Conservation (phyloP, 1,140 invertebrate genomes). For the Acromyrmex charruanus region DNA sequence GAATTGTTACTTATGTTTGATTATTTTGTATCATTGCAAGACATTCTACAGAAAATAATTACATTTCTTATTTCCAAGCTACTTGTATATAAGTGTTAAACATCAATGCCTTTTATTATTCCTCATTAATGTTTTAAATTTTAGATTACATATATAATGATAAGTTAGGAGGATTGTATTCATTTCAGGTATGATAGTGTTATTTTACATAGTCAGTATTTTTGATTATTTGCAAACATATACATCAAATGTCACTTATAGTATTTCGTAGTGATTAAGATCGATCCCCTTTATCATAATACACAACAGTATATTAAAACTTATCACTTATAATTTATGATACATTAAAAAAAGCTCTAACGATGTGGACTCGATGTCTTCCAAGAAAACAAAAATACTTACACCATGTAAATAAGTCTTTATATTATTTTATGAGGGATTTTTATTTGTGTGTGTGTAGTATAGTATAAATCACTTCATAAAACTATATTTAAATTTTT, state of each 20-base stretch:
- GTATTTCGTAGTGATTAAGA: conserved; percentile 38
- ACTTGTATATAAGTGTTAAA: conserved; percentile 1
- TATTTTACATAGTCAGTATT: conserved; percentile 39
- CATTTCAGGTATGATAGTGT: conserved; percentile 1
- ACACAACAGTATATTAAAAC: conserved; percentile 35
- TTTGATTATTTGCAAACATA: conserved; percentile 61
- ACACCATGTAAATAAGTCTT: conserved; percentile 30
- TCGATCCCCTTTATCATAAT: conserved; percentile 24
- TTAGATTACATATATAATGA: conserved; percentile 22
- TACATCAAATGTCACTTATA: conserved; percentile 35
- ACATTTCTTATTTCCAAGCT: conserved; percentile 18
- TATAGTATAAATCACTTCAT: conserved; percentile 24
- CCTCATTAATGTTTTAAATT: conserved; percentile 21
- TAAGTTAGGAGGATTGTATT: conserved; percentile 36
- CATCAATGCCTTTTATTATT: conserved; percentile 17
- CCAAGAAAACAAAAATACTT: conserved; percentile 36
- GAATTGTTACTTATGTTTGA: conserved; percentile 52
- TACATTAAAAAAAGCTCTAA: conserved; percentile 36
- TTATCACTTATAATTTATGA: conserved; percentile 52
- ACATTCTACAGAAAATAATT: conserved; percentile 15
- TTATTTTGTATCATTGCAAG: neutral
- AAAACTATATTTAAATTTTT: conserved; percentile 41
- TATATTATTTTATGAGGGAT: conserved; percentile 22
- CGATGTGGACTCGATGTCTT: conserved; percentile 34
- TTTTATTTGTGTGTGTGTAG: conserved; percentile 19